Evolutionary conservation across 35 echinoderm and acorn worm species (phyloP).

Genomic region (Apostichopus japonicus): DNA sequence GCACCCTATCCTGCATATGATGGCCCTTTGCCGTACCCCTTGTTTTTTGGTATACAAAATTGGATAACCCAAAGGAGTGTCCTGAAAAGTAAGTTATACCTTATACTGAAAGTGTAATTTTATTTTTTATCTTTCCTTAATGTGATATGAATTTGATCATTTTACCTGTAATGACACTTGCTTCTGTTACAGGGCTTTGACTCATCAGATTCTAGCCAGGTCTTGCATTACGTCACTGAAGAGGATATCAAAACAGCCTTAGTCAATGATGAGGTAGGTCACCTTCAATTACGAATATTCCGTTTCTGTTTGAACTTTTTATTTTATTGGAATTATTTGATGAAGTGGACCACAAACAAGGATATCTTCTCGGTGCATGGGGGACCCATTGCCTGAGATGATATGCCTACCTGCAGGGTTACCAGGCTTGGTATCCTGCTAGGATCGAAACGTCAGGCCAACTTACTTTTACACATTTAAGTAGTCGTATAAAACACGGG

Average conservation of each 20-base stretch:
- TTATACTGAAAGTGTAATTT: constrained; percentile 7
- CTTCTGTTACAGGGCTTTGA: neutral
- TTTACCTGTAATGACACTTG: neutral
- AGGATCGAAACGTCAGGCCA: too few relatives aligned
- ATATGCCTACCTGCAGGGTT: too few relatives aligned
- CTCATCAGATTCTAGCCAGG: constrained; percentile 13
- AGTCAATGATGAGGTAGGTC: constrained; percentile 13
- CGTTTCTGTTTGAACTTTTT: neutral
- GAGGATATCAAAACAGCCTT: constrained; percentile 14
- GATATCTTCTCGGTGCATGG: too few relatives aligned
- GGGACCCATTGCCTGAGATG: too few relatives aligned
- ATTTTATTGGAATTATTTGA: neutral
- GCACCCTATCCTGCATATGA: too few relatives aligned
- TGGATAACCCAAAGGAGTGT: neutral
- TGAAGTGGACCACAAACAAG: too few relatives aligned
- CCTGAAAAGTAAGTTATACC: constrained; percentile 14
- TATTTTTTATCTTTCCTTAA: constrained; percentile 16
- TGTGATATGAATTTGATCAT: constrained; percentile 6
- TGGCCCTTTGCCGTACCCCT: too few relatives aligned
- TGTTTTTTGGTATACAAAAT: neutral
- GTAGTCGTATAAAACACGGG: too few relatives aligned
- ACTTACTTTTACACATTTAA: too few relatives aligned
- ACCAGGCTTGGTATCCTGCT: too few relatives aligned
- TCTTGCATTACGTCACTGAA: constrained; percentile 6
- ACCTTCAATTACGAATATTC: neutral